Base-by-base conservation (phyloP, 2,113 vertebrate genomes). In the Sapayoa aenigma region DNA sequence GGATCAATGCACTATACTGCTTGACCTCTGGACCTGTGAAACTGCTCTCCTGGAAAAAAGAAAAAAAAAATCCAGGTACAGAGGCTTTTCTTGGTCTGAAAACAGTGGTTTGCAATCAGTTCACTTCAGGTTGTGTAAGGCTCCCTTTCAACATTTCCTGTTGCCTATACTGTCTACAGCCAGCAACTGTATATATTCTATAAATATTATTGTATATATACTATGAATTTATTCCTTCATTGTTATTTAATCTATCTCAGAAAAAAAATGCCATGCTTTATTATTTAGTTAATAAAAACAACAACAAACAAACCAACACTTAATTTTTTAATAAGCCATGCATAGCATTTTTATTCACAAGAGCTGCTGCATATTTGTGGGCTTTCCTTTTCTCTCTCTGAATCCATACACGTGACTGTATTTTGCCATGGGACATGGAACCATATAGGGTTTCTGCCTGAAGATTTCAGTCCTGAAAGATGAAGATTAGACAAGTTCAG, bases 1-100 rank as follows among this genome's bases (percentile, higher is more conserved):
- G 35, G 98, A 98, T 95, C 87, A 84, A 8, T 94, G 97, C 49
- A 96, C 97, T 18, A 47, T 98, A 55, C 94, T 99, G 30, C 97
- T 97, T 52, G 98, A 98, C 81, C 58, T 98, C 63, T 99, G 98
- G 98, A 97, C 93, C 4, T 98, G 95, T 94, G 98, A 99, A 97
- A 84, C 90, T 21, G 89, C 96, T 80, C 94, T 98, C 73, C 90
- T 98, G 58, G 96, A 97, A 90, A 95, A 96, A 93, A 98, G 98
- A 20, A 10, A 20, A 47, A 47, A 47, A 44, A 44, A 96, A 37
- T 84, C n/a, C 97, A 98, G 97, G 98, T 98, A 96, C 30, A 66
- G 62, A 67, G 52, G 14, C 8, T 90, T 86, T 55, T 39, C 62
- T 72, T 94, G 46, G 47, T 80, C 33, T 91, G 82, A 83, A 94